A percentile compares a stretch with the other conserved stretches of the same genome.
Conservation (phyloP, 2,888 invertebrate species). For the Netelia melanura region DNA sequence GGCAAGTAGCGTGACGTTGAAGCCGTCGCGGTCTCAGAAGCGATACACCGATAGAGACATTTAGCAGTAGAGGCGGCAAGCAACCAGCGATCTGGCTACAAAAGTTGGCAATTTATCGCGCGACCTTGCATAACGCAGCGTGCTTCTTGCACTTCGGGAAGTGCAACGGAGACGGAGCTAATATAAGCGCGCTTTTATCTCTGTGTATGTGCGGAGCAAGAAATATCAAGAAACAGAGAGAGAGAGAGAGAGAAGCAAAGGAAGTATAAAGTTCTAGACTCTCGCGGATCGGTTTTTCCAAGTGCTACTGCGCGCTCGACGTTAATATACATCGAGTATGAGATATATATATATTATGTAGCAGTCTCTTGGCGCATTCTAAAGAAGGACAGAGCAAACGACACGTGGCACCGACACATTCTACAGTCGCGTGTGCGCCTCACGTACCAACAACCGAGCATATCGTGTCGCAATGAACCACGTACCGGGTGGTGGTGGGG, state of each 20-base stretch:
- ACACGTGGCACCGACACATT: slow-evolving; percentile 71
- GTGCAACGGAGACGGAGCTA: slow-evolving; percentile 34
- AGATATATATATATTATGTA: slow-evolving; percentile 6
- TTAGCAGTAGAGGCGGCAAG: slow-evolving; percentile 28
- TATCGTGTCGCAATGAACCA: slow-evolving; percentile 15
- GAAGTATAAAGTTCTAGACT: slow-evolving; percentile 1
- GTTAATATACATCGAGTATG: slow-evolving; percentile 5
- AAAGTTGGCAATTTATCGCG: slow-evolving; percentile 75
- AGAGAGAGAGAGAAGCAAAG: slow-evolving; percentile 28
- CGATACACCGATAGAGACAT: slow-evolving; percentile 15
- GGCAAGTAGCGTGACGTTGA: slow-evolving; percentile 34
- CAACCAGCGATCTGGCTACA: slow-evolving; percentile 67
- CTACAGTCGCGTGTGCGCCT: slow-evolving; percentile 35
- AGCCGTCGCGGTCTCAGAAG: slow-evolving; percentile 4
- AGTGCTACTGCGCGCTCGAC: slow-evolving; percentile 10
- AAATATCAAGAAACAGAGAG: slow-evolving; percentile 1
- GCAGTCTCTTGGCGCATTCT: neutral
- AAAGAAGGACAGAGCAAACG: slow-evolving; percentile 64
- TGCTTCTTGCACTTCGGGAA: slow-evolving; percentile 4
- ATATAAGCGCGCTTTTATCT: neutral
- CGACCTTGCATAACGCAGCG: slow-evolving; percentile 72
- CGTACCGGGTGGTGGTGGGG: slow-evolving; percentile 64
- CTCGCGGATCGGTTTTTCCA: neutral
- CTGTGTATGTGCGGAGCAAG: neutral
- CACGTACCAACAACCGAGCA: neutral